These are phyloP conservation scores for Diplodus sargus DNA, from an alignment of 2,797 vertebrate genomes.

Conservation along the genomic window DNA sequence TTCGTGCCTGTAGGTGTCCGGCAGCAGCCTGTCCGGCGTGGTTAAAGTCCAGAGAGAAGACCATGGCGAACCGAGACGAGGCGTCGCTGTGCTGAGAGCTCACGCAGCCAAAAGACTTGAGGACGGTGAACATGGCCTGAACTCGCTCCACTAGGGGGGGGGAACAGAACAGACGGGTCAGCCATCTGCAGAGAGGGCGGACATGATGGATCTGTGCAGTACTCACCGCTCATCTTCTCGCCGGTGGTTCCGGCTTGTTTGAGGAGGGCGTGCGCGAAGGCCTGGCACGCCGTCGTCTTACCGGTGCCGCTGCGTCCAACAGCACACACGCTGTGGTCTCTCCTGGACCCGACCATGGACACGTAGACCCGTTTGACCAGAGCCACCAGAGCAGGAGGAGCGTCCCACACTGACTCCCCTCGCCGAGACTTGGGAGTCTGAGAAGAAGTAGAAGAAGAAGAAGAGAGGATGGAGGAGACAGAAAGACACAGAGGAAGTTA, in stretches of 20 bases:
- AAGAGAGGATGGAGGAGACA: background rate
- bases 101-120: constrained; percentile 91
- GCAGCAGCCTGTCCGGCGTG: constrained; percentile 88
- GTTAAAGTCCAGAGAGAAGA: constrained; percentile 93
- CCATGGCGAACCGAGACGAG: constrained; percentile 90
- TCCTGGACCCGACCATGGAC: constrained; percentile 85
- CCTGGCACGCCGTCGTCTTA: constrained; percentile 88
- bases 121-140: constrained; percentile 90
- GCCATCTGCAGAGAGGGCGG: too few species aligned
- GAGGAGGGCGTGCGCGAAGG: constrained; percentile 87
- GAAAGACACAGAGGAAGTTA: too few species aligned
- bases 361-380: constrained; percentile 88
- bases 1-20: constrained; percentile 91
- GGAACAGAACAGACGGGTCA: background rate
- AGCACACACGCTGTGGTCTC: constrained; percentile 90
- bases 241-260: constrained; percentile 85
- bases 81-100: constrained; percentile 82
- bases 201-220: rapidly evolving
- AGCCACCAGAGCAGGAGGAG: constrained; percentile 83
- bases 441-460: constrained; percentile 5
- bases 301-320: constrained; percentile 91
- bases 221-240: constrained; percentile 78
- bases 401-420: constrained; percentile 78
- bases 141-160: constrained; percentile 88
- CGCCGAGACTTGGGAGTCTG: constrained; percentile 78